Evolutionary conservation across 2,888 invertebrate species (phyloP).

Genomic region (Falcaria lacertinaria): DNA sequence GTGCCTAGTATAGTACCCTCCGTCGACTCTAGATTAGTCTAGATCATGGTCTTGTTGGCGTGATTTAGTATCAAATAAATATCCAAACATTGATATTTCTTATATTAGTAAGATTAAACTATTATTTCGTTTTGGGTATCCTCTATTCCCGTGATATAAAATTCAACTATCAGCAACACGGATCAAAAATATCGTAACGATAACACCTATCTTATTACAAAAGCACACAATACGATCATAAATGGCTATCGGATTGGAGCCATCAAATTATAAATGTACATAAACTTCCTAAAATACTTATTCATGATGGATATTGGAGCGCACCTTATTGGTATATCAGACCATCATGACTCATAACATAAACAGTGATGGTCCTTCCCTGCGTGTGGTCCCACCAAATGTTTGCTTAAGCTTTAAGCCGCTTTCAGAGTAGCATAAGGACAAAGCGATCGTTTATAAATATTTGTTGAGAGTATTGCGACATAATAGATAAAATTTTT

Average conservation of each 20-base stretch:
- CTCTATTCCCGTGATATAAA: too few relatives aligned
- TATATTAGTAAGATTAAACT: too few relatives aligned
- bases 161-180: too few relatives aligned
- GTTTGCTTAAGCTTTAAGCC: constrained; percentile 32
- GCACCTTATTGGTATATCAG: constrained; percentile 9
- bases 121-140: too few relatives aligned
- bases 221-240: neutral
- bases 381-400: constrained; percentile 47
- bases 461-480: constrained; percentile 29
- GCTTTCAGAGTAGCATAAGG: constrained; percentile 36
- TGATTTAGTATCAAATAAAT: too few relatives aligned
- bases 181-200: too few relatives aligned
- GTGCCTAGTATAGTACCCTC: too few relatives aligned
- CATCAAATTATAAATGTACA: neutral
- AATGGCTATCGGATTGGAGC: neutral
- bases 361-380: constrained; percentile 1
- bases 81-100: too few relatives aligned
- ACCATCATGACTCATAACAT: constrained; percentile 29
- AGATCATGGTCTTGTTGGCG: too few relatives aligned
- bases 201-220: neutral
- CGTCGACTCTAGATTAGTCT: too few relatives aligned
- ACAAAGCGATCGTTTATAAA: constrained; percentile 27
- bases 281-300: neutral
- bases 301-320: constrained; percentile 2
- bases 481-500: too few relatives aligned